Evolutionary conservation across 2,797 vertebrate species (phyloP).

Genomic region (Pseudochirops corinnae): DNA sequence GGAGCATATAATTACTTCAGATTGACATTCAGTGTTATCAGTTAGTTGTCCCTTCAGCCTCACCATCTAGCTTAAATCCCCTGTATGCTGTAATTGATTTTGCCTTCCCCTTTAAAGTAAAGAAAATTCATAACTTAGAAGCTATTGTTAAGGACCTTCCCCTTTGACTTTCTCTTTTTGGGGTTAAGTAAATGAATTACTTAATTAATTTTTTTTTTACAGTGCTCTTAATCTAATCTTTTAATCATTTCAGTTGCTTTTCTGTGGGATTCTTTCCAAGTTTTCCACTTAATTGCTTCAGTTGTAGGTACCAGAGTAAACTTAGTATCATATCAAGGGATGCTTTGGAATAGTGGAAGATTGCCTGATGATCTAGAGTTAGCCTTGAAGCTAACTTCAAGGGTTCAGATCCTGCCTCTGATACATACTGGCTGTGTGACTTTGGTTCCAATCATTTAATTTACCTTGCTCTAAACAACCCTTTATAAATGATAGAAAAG

Average conservation of each 20-base stretch:
- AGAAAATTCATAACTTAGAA: background rate
- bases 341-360: background rate
- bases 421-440: background rate
- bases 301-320: conserved; percentile 39
- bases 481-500: background rate
- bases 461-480: background rate
- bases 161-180: background rate
- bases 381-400: background rate
- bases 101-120: background rate
- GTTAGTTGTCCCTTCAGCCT: conserved; percentile 2
- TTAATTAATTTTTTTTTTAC: conserved; percentile 44
- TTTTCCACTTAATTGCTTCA: conserved; percentile 39
- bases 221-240: conserved; percentile 28
- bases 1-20: conserved; percentile 18
- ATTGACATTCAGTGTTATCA: background rate
- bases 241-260: conserved; percentile 44
- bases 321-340: background rate
- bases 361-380: conserved; percentile 3
- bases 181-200: background rate
- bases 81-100: background rate
- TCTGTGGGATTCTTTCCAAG: conserved; percentile 50
- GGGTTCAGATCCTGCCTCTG: background rate
- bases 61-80: conserved; percentile 7
- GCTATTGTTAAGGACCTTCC: background rate
- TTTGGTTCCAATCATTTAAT: background rate